A percentile compares a stretch with the other conserved stretches of the same genome.
phyloP scores from a whole-genome alignment of 1,140 invertebrate genomes.

The Ceratoteleas bidentatus region DNA sequence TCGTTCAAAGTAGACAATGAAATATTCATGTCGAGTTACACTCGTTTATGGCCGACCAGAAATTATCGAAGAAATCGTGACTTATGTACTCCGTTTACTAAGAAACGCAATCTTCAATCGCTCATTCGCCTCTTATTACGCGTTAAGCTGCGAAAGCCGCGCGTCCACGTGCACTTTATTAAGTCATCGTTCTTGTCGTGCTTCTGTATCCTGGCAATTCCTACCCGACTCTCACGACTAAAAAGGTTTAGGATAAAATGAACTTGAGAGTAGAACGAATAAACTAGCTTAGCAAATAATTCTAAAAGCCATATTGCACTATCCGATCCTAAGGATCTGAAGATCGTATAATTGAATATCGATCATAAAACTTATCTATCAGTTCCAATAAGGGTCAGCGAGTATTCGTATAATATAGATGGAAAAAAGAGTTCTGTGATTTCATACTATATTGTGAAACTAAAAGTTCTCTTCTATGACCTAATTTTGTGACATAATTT shows the following conservation, averaged over 20 bases:
- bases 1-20: constrained; percentile 69
- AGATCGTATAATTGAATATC: no score
- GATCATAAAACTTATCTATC: no score
- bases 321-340: no score
- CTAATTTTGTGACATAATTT: no score
- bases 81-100: constrained; percentile 65
- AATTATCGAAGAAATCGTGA: constrained; percentile 71
- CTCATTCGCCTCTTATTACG: constrained; percentile 47
- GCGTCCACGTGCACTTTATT: constrained; percentile 58
- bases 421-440: no score
- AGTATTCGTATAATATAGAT: no score
- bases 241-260: constrained; percentile 58
- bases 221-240: constrained; percentile 44
- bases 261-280: constrained; percentile 19
- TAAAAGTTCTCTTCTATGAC: no score
- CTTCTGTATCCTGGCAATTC: constrained; percentile 52
- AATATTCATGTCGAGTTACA: constrained; percentile 72
- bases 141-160: constrained; percentile 53
- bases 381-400: no score
- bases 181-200: constrained; percentile 65
- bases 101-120: constrained; percentile 55
- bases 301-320: no score
- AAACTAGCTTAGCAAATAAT: no score
- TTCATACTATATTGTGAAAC: no score
- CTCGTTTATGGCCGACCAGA: constrained; percentile 66